Base-by-base conservation (phyloP, 1,140 invertebrate species). In the Theocolax elegans region DNA sequence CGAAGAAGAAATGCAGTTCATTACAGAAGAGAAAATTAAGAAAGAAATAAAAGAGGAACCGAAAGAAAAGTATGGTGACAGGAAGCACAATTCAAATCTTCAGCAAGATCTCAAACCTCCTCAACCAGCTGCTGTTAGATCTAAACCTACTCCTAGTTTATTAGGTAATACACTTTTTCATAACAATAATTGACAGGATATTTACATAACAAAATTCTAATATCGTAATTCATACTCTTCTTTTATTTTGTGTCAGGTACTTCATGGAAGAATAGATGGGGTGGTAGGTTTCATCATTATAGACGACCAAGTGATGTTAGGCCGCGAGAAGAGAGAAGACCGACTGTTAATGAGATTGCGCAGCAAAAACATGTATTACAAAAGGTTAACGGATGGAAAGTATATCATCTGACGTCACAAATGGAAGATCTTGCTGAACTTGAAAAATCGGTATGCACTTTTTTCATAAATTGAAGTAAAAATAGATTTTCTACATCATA, bases 341-440 rank as follows among this genome's bases (percentile, higher is more conserved):
- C 93, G 7, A 93, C 93, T 7, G 91, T 97, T 2, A 92, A 92
- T 78, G 96, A 98, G 86, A 86, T 98, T 73, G 94, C 95, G 1
- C 94, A 93, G 84, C 95, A 97, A 80, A 92, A 92, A 75, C 90
- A 95, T 79, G 92, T 97, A 25, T 83, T 94, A 68, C 92, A 95
- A 75, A 96, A 94, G 85, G 89, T 95, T n/a, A 94, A 95, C 80
- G 96, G 96, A 12, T 99, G 96, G 96, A 98, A 98, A 87, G 88
- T 98, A 29, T 92, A 95, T 87, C 94, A 97, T 86, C 88, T 98
- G 56, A 93, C 91, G 15, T 91, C 95, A 27, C 95, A 97, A 88
- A 93, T 98, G 90, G 95, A 97, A 78, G 94, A 97, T 84, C 84
- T 97, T 85, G 95, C 96, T 82, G 87, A 79, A 67, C 81, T 81